phyloP scores from a whole-genome alignment of 2,113 vertebrate genomes.

The Pterocles burchelli region DNA sequence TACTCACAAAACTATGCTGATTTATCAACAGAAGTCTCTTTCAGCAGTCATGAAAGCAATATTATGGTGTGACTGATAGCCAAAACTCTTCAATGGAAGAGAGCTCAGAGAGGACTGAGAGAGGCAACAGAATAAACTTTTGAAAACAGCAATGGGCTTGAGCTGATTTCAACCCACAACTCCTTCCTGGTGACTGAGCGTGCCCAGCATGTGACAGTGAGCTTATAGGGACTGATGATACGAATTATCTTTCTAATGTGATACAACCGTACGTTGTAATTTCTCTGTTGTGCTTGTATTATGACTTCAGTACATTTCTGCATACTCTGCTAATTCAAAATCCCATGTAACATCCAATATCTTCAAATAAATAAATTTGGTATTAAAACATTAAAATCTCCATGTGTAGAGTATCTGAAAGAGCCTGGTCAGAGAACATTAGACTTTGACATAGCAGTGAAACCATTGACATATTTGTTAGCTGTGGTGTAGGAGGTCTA shows the following conservation, averaged over 20 bases:
- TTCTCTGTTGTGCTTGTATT: not conserved
- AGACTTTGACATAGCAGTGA: not conserved
- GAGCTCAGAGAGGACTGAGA: not conserved
- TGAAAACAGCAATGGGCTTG: not conserved
- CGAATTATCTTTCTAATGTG: not conserved
- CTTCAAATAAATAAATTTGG: not conserved
- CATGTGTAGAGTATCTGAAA: not conserved
- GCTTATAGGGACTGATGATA: accelerated
- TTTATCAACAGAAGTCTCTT: not conserved
- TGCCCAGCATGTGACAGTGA: not conserved
- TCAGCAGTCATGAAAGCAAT: not conserved
- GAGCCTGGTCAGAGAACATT: not conserved
- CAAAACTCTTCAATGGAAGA: not conserved
- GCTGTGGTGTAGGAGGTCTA: not conserved
- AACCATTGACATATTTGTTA: not conserved
- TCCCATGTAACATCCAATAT: accelerated
- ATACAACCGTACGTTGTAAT: not conserved
- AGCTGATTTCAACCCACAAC: not conserved
- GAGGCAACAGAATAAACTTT: not conserved
- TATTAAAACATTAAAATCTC: not conserved
- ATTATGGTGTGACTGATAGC: not conserved
- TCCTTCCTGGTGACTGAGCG: not conserved
- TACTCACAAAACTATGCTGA: not conserved
- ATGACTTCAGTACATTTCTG: not conserved
- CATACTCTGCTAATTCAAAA: not conserved